A percentile compares a stretch with the other conserved stretches of the same genome.
phyloP scores from a whole-genome alignment of 2,113 vertebrate species.

The Felis chaus region DNA sequence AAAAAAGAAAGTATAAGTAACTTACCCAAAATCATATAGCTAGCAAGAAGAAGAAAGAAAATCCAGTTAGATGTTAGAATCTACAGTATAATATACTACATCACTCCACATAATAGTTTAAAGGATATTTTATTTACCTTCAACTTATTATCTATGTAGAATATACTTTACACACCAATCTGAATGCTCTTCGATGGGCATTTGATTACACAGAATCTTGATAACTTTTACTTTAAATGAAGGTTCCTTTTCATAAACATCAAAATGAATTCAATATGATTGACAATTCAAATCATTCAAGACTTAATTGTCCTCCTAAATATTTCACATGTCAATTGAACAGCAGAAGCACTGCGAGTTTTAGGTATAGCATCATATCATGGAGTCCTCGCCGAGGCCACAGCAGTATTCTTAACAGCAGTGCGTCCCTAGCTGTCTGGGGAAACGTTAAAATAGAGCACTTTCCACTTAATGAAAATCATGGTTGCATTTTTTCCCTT shows the following conservation, averaged over 20 bases:
- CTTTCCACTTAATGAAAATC: neutral
- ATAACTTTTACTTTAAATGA: conserved; percentile 13
- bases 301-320: neutral
- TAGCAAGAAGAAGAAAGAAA: neutral
- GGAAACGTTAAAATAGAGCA: neutral
- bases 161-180: neutral
- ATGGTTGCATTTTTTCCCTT: neutral
- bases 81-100: neutral
- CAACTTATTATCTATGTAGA: neutral
- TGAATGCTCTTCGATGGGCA: neutral
- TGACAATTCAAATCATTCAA: neutral
- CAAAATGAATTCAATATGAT: neutral
- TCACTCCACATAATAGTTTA: neutral
- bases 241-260: neutral
- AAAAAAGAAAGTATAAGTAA: neutral
- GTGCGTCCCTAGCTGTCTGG: neutral
- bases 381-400: neutral
- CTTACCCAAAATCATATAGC: neutral
- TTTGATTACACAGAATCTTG: neutral
- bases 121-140: neutral
- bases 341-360: neutral
- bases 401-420: neutral
- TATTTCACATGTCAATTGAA: neutral
- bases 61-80: neutral
- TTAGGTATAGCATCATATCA: neutral